phyloP scores from a whole-genome alignment of 2,797 vertebrate species.

The Leptoclinus maculatus region DNA sequence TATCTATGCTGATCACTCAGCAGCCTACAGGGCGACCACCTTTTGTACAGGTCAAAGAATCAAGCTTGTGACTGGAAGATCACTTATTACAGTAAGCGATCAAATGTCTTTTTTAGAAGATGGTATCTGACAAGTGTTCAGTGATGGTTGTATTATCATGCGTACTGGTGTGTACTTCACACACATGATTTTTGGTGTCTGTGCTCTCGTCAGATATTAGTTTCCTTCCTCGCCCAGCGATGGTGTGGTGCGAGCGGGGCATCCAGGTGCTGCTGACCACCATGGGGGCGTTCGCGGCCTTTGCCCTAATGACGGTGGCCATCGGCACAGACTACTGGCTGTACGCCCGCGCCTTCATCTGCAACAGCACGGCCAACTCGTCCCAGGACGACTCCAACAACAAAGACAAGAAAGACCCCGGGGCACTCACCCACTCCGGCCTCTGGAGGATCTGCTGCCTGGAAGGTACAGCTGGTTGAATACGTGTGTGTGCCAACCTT shows the following conservation, averaged over 20 bases:
- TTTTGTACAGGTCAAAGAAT: no score
- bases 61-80: no score
- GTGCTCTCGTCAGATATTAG: constrained; percentile 49
- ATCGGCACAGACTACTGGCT: constrained; percentile 97
- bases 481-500: no score
- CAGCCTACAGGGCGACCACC: no score
- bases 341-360: constrained; percentile 93
- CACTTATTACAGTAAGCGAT: no score
- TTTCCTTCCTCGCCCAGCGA: constrained; percentile 77
- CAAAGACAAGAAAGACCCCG: constrained; percentile 91
- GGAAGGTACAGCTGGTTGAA: constrained; percentile 83
- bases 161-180: background rate
- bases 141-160: background rate
- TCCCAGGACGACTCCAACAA: constrained; percentile 85
- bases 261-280: constrained; percentile 92
- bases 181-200: background rate
- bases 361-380: constrained; percentile 93
- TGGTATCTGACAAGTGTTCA: background rate
- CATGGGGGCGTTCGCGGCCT: constrained; percentile 92
- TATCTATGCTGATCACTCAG: no score
- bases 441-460: constrained; percentile 96
- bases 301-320: constrained; percentile 94
- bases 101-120: no score
- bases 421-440: constrained; percentile 93
- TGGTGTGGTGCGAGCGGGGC: constrained; percentile 93